A percentile compares a stretch with the other conserved stretches of the same genome.
Evolutionary conservation across 2,797 vertebrate genomes (phyloP).

Genomic region (Serranus cabrilla): DNA sequence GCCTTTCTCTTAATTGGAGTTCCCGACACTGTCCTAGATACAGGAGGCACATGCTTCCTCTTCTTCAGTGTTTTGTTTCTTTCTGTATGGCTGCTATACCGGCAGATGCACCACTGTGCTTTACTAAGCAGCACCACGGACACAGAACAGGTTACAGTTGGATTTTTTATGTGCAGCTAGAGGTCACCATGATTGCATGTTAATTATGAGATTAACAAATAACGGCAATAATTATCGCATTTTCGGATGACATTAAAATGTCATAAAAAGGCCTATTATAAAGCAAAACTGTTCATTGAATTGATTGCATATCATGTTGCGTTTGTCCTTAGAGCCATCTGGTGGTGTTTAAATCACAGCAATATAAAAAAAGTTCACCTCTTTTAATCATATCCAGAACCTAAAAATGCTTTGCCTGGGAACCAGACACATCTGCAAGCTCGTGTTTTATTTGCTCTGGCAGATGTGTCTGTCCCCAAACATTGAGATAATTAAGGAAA

Average conservation of each 20-base stretch:
- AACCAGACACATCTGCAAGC: too few species aligned
- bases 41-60: conserved; percentile 25
- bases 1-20: conserved; percentile 65
- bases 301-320: background rate
- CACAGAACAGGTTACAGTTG: background rate
- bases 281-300: background rate
- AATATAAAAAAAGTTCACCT: background rate
- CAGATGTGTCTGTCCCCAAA: too few species aligned
- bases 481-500: too few species aligned
- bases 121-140: background rate
- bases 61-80: conserved; percentile 3
- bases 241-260: conserved; percentile 15
- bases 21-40: conserved; percentile 20
- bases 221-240: conserved; percentile 21
- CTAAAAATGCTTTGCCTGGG: background rate
- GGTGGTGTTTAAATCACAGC: conserved; percentile 15
- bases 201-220: conserved; percentile 14
- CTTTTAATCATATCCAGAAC: background rate
- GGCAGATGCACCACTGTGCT: background rate
- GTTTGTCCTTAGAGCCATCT: conserved; percentile 23
- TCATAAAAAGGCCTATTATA: conserved; percentile 15
- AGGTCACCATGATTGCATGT: background rate
- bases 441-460: too few species aligned
- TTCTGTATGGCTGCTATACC: background rate
- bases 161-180: conserved; percentile 4